Base-by-base conservation (phyloP, 2,113 vertebrate species). In the Tamias sibiricus region DNA sequence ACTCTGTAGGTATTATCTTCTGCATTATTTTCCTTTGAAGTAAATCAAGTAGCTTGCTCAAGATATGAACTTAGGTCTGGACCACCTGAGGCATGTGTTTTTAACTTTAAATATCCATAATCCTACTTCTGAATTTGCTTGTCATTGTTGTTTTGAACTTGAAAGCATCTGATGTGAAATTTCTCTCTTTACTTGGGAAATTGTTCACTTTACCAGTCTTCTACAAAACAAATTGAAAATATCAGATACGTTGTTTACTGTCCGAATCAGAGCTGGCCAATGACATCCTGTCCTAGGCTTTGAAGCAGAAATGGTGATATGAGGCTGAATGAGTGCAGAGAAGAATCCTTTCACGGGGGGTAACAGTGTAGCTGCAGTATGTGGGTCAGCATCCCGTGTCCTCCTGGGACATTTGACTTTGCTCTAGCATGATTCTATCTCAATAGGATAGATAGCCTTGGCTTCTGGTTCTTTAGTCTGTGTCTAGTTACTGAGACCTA, bases 111-210 rank as follows among this genome's bases (percentile, higher is more conserved):
- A 3, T n/a, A 26, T 68, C 9, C 77, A 8, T 47, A 54, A 74
- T 37, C 75, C n/a, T 11, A 68, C 20, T 66, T 87, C 42, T 89
- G 12, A 66, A 42, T 14, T 87, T 80, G 22, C 22, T 80, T 66
- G 8, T 89, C 59, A 26, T 90, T 66, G 22, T 80, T 87, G 24
- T 82, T 76, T 90, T 90, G 84, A 80, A 72, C 54, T 77, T 93
- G 40, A 74, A 77, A 74, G 17, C 12, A 52, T 91, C n/a, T 94
- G 54, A 91, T 57, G 47, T 86, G 22, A 94, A 94, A 91, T 86
- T 54, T 35, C 35, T 74, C 81, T 62, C 11, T 86, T 86, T 59
- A 52, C 79, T 87, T 89, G 89, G 42, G 79, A 49, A 87, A 89
- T 40, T 57, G 93, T 82, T 19, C 17, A 76, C n/a, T 90, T 66